Evolutionary conservation across 2,888 invertebrate species (phyloP).

Genomic region (Orthosia cruda): DNA sequence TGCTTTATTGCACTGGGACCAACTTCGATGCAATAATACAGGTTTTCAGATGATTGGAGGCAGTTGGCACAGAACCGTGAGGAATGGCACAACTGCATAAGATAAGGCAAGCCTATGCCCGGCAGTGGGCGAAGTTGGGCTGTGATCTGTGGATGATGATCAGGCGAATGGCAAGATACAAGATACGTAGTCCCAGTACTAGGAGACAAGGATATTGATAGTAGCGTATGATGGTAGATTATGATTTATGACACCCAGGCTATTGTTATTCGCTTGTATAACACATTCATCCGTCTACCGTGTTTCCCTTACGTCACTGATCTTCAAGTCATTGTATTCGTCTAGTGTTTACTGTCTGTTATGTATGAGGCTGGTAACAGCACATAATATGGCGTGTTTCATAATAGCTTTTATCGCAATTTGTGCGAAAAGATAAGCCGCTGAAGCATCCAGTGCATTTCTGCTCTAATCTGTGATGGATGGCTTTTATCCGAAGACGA

Average conservation of each 20-base stretch:
- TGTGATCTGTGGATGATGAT: neutral
- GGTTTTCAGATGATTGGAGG: neutral
- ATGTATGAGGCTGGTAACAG: constrained; percentile 9
- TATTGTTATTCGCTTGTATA: constrained; percentile 15
- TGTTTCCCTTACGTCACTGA: constrained; percentile 18
- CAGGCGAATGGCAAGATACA: neutral
- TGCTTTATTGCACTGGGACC: neutral
- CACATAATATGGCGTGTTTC: constrained; percentile 13
- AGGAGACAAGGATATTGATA: neutral
- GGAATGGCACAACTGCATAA: neutral
- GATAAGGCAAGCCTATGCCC: neutral
- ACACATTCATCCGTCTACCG: constrained; percentile 10
- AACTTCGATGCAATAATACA: neutral
- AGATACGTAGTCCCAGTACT: too few species aligned
- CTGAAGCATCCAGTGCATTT: constrained; percentile 25
- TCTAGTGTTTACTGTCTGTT: constrained; percentile 5
- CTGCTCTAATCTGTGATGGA: constrained; percentile 46
- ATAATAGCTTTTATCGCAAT: constrained; percentile 29
- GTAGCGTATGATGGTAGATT: neutral
- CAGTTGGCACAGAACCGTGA: neutral
- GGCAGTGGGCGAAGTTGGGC: neutral
- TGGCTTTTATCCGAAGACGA: constrained; percentile 27
- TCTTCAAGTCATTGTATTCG: constrained; percentile 21
- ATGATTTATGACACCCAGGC: neutral
- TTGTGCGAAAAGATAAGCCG: constrained; percentile 47